These are phyloP conservation scores for Hybognathus amarus DNA, from an alignment of 2,797 vertebrate species.

Conservation along the genomic window DNA sequence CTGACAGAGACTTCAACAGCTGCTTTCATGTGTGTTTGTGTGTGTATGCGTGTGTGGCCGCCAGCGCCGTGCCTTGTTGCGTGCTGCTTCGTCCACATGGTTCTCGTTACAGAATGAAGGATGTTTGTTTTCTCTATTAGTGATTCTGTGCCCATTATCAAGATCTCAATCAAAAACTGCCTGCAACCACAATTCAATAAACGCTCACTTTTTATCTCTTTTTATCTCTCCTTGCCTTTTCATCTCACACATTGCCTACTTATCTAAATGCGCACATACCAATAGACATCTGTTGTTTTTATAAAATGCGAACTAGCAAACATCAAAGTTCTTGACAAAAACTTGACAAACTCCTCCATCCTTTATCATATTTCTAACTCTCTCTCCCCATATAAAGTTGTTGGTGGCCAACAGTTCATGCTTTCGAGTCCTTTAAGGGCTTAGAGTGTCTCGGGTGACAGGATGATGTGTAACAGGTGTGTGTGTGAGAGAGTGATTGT, in stretches of 20 bases:
- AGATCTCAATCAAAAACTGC: slow-evolving; percentile 70
- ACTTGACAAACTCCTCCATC: neutral
- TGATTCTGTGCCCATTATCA: slow-evolving; percentile 73
- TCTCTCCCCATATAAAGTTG: slow-evolving; percentile 28
- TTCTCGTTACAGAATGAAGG: slow-evolving; percentile 72
- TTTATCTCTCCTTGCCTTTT: slow-evolving; percentile 11
- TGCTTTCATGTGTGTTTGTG: slow-evolving; percentile 37
- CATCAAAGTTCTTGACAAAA: neutral
- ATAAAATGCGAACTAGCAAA: neutral
- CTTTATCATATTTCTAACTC: slow-evolving; percentile 42
- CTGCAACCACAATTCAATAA: slow-evolving; percentile 66
- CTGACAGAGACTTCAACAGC: slow-evolving; percentile 40
- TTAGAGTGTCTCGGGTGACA: slow-evolving; percentile 49
- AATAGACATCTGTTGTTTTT: neutral
- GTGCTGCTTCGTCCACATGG: slow-evolving; percentile 70
- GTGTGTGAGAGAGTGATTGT: slow-evolving; percentile 22
- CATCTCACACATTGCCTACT: neutral
- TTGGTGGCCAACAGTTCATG: slow-evolving; percentile 29
- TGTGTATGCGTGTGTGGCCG: slow-evolving; percentile 41
- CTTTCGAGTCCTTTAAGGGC: slow-evolving; percentile 31
- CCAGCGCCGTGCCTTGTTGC: slow-evolving; percentile 10
- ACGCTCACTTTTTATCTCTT: slow-evolving; percentile 35
- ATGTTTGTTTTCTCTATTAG: slow-evolving; percentile 82
- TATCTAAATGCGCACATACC: slow-evolving; percentile 9
- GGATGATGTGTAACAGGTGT: slow-evolving; percentile 56